Percentiles rank a stretch among this genome's conserved stretches.
Conservation (phyloP, 64 coral and sea anemone genomes). For the Pocillopora damicornis region DNA sequence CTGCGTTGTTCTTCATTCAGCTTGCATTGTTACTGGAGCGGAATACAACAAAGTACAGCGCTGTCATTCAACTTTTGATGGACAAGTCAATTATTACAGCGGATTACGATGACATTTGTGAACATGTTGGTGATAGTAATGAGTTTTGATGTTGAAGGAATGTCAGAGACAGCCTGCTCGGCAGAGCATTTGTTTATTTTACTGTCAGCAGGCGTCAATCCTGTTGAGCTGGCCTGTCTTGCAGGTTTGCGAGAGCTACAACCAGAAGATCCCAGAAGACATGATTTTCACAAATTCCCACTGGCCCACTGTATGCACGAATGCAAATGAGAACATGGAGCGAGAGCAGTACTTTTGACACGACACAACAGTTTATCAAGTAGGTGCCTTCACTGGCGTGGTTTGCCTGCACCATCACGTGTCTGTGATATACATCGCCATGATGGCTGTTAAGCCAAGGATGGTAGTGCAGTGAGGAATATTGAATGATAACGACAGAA, state of each 20-base stretch:
- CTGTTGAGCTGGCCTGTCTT: neutral
- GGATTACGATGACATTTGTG: slow-evolving; percentile 88
- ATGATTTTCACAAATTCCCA: too few species aligned
- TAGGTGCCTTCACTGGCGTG: too few species aligned
- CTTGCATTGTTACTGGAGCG: slow-evolving; percentile 59
- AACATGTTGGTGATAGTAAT: slow-evolving; percentile 58
- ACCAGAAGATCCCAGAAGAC: too few species aligned
- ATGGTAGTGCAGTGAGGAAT: neutral
- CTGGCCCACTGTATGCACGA: too few species aligned
- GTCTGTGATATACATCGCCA: neutral
- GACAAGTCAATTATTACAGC: slow-evolving; percentile 74
- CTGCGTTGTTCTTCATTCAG: slow-evolving; percentile 19
- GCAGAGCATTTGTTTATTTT: neutral
- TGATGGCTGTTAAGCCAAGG: neutral
- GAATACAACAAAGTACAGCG: slow-evolving; percentile 68
- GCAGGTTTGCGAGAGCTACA: too few species aligned
- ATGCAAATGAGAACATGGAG: too few species aligned
- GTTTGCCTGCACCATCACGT: neutral
- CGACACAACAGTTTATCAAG: too few species aligned
- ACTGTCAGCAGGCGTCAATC: neutral
- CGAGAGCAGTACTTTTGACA: too few species aligned
- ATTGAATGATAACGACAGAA: neutral
- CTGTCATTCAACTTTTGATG: slow-evolving; percentile 71
- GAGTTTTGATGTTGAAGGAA: slow-evolving; percentile 11
- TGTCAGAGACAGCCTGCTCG: neutral